Conservation (phyloP, 2,888 invertebrate species). For the Cephus runcator region DNA sequence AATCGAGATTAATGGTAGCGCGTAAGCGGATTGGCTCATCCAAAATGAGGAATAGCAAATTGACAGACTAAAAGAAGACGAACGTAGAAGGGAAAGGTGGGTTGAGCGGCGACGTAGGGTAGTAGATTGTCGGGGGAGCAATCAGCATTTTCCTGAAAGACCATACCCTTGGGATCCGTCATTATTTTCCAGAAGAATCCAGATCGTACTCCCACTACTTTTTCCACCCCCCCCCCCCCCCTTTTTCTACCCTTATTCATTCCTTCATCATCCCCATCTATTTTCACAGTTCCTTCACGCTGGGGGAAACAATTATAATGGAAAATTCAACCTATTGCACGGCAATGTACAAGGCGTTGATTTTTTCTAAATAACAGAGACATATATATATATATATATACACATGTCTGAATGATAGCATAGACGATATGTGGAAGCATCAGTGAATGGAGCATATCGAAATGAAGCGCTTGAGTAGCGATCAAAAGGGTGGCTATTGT, state of each 20-base stretch:
- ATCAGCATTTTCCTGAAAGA: conserved; percentile 55
- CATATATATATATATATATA: too few relatives aligned
- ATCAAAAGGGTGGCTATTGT: neutral
- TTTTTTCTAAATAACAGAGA: neutral
- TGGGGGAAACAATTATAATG: neutral
- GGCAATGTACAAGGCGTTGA: neutral
- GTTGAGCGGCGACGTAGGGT: neutral
- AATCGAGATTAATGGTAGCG: neutral
- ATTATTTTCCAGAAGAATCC: conserved; percentile 33
- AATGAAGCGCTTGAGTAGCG: neutral
- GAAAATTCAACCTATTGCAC: neutral
- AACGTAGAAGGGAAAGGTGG: conserved; percentile 13
- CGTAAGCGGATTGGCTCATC: neutral
- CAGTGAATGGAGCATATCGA: neutral
- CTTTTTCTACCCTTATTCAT: neutral
- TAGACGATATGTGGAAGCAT: neutral
- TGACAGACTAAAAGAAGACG: conserved; percentile 15
- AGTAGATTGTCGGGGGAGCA: conserved; percentile 33
- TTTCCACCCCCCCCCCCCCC: neutral
- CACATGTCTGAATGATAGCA: neutral
- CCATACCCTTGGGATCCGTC: conserved; percentile 39
- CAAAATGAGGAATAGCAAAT: conserved; percentile 22
- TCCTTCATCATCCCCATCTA: neutral
- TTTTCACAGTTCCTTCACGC: neutral
- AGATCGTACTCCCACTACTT: neutral